phyloP scores from a whole-genome alignment of 2,888 invertebrate genomes.

The Patella depressa region DNA sequence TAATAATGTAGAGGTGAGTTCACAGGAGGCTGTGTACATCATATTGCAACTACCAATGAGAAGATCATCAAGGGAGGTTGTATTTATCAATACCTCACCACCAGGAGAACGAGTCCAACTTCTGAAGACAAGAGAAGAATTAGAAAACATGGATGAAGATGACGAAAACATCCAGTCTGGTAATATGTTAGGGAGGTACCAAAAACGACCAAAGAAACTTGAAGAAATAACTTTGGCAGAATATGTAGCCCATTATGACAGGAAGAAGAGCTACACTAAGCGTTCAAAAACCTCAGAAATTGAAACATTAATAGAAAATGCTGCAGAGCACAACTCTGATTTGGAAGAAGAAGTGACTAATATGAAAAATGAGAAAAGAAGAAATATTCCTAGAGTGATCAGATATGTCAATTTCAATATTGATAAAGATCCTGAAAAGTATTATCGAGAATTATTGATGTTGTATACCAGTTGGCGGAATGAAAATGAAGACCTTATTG shows the following conservation, averaged over 20 bases:
- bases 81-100: constrained; percentile 47
- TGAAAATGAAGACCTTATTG: constrained; percentile 39
- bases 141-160: constrained; percentile 40
- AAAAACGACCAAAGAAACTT: constrained; percentile 13
- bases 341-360: not conserved
- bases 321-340: not conserved
- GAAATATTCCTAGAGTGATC: constrained; percentile 24
- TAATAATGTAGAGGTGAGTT: constrained; percentile 43
- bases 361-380: not conserved
- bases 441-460: constrained; percentile 54
- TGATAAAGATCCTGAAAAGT: constrained; percentile 45
- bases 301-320: constrained; percentile 2
- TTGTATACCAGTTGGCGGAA: constrained; percentile 59
- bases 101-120: constrained; percentile 41
- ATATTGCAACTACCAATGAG: constrained; percentile 50
- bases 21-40: constrained; percentile 39
- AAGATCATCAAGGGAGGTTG: constrained; percentile 29
- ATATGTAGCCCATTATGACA: not conserved
- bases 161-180: constrained; percentile 34
- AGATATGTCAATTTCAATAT: constrained; percentile 42
- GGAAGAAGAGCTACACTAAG: not conserved
- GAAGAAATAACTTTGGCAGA: not conserved
- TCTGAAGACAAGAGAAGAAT: constrained; percentile 45
- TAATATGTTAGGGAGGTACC: constrained; percentile 37
- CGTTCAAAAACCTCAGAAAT: not conserved